These are phyloP conservation scores for Craniophora ligustri DNA, from an alignment of 2,888 invertebrate species.

Conservation along the genomic window DNA sequence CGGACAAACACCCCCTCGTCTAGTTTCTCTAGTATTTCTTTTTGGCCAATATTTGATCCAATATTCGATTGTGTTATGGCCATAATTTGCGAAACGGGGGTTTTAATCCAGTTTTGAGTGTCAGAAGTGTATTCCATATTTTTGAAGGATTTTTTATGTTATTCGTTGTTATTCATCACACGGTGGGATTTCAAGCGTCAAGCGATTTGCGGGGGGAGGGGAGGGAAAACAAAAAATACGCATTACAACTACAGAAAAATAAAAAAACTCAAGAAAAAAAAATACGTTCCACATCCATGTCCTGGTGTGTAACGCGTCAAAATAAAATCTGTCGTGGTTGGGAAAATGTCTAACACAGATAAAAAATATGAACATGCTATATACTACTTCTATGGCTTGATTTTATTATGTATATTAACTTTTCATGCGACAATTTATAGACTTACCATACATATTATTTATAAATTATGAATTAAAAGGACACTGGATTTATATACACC, in stretches of 20 bases:
- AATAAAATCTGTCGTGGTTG: slow-evolving; percentile 77
- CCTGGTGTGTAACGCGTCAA: slow-evolving; percentile 35
- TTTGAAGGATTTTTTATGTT: slow-evolving; percentile 57
- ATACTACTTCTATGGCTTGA: slow-evolving; percentile 84
- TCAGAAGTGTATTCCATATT: slow-evolving; percentile 50
- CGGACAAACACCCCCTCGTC: slow-evolving; percentile 88
- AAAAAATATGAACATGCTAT: slow-evolving; percentile 74
- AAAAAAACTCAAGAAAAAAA: slow-evolving; percentile 67
- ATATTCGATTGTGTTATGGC: slow-evolving; percentile 34
- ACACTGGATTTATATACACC: slow-evolving; percentile 20
- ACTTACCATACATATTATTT: slow-evolving; percentile 62
- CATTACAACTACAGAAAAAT: slow-evolving; percentile 88
- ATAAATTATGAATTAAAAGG: slow-evolving; percentile 60
- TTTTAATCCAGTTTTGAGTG: slow-evolving; percentile 45
- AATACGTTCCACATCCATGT: slow-evolving; percentile 45
- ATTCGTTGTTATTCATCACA: slow-evolving; percentile 81
- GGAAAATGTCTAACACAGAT: slow-evolving; percentile 87
- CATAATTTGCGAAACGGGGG: slow-evolving; percentile 28
- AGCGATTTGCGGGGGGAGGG: slow-evolving; percentile 84
- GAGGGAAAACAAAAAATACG: slow-evolving; percentile 87
- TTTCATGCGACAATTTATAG: slow-evolving; percentile 64
- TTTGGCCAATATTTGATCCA: slow-evolving; percentile 68
- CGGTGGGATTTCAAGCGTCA: slow-evolving; percentile 87
- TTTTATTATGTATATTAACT: slow-evolving; percentile 45
- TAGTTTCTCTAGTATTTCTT: slow-evolving; percentile 86